Evolutionary conservation across 2,113 vertebrate genomes (phyloP), one percentile per base, ranked within the genome.

Genomic region (Genyomyrus donnyi): DNA sequence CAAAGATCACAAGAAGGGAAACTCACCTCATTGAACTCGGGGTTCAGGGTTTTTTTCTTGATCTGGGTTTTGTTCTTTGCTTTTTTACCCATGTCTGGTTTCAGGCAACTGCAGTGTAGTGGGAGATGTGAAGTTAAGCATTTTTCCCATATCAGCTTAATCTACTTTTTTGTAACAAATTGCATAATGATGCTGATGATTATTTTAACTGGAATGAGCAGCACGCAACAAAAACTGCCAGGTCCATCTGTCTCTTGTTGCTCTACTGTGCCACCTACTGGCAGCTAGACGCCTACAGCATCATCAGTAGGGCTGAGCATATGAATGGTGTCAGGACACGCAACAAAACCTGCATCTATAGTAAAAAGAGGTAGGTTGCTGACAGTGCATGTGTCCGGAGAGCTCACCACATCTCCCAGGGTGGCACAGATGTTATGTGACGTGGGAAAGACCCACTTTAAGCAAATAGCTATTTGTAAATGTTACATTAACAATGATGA

Each of bases 81-180:
- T 91, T 99, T 99, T 93, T 99, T 99, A 8, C 98, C 98, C 97
- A 99, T 98, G 94, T 99, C 98, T 1, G 98, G 98, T 93, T 98
- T 99, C 94, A 99, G 96, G 93, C 96, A 97, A 90, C 98, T 99
- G 90, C 89, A 90, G 27, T 17, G 88, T n/a, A 49, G 15, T 2
- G 17, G 45, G 11, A 50, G 80, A 50, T 53, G 84, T 50, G 31
- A 77, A 42, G 2, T 48, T 19, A 85, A 85, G 19, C 39, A 35
- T 19, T 31, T 15, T 39, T 52, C 42, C 86, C n/a, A 2, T n/a
- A 15, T 42, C 74, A 66, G 9, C 19, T 48, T 50, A 86, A 86
- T 86, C 9, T 13, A 49, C 45, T 49, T 86, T 77, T 35, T 80
- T 80, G 74, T 42, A 42, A 80, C 17, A 21, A 39, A 39, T 77